Evolutionary conservation across 2,797 vertebrate genomes (phyloP).

Genomic region (Brachyrhaphis roseni): DNA sequence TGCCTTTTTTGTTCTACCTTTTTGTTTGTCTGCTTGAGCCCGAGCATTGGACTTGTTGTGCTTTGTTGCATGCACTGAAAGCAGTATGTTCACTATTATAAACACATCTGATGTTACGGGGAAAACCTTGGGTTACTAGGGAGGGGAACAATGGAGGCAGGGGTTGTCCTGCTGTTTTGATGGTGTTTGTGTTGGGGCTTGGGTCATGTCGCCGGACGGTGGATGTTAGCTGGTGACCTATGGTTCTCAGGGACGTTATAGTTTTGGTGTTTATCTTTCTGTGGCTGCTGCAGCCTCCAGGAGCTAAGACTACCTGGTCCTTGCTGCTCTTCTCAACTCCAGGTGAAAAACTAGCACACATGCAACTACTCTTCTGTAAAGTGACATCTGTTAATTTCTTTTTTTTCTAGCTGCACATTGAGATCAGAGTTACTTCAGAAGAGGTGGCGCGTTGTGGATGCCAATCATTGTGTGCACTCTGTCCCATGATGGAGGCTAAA

Average conservation of each 20-base stretch:
- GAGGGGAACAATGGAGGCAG: neutral
- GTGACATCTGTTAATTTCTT: too few species aligned
- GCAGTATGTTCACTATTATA: neutral
- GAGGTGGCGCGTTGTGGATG: too few species aligned
- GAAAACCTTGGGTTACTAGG: neutral
- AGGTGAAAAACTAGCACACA: neutral
- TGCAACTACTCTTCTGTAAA: neutral
- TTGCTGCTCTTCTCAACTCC: neutral
- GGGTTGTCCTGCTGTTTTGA: neutral
- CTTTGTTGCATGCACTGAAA: conserved; percentile 16
- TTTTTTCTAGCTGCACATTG: too few species aligned
- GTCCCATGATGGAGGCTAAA: too few species aligned
- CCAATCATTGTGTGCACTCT: too few species aligned
- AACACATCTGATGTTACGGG: neutral
- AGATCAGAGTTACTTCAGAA: too few species aligned
- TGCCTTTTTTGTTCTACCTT: conserved; percentile 40
- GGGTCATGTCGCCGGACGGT: neutral
- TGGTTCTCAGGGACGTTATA: neutral
- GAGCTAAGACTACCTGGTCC: neutral
- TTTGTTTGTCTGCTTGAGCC: conserved; percentile 45
- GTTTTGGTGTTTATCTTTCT: neutral
- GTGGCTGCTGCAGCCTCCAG: neutral
- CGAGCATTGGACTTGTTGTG: conserved; percentile 35
- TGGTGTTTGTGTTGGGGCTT: neutral
- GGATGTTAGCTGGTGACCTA: neutral